Percentiles rank a stretch among this genome's conserved stretches.
Evolutionary conservation across 1,140 invertebrate genomes (phyloP).

Genomic region (Fopius arisanus): DNA sequence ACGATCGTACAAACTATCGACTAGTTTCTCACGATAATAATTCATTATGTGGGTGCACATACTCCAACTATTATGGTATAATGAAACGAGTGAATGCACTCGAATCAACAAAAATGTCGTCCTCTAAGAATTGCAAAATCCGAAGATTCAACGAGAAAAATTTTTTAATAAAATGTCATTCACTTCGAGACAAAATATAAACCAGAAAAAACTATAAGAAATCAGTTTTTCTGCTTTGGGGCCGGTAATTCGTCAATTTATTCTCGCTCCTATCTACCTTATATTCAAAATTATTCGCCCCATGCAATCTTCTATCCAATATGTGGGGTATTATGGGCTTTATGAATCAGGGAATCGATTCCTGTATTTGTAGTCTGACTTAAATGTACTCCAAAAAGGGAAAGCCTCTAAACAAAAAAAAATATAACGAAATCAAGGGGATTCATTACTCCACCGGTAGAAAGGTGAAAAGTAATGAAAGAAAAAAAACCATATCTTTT

Average conservation of each 20-base stretch:
- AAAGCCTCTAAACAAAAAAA: too few relatives aligned
- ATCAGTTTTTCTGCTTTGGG: neutral
- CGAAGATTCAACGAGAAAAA: too few relatives aligned
- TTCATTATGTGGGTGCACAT: neutral
- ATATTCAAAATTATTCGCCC: neutral
- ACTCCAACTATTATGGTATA: neutral
- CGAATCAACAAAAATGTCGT: neutral
- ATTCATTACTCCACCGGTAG: too few relatives aligned
- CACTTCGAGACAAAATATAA: neutral
- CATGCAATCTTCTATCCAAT: neutral
- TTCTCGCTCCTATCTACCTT: neutral
- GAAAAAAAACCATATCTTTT: too few relatives aligned
- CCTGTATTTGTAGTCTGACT: too few relatives aligned
- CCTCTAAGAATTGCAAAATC: neutral
- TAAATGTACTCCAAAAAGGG: too few relatives aligned
- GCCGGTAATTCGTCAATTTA: neutral
- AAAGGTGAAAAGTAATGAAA: too few relatives aligned
- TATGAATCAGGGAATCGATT: too few relatives aligned
- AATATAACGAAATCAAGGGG: too few relatives aligned
- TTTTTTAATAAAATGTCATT: too few relatives aligned
- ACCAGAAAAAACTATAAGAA: neutral
- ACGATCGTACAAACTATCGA: neutral
- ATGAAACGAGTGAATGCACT: neutral
- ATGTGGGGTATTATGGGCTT: neutral
- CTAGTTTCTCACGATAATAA: constrained; percentile 1